Conservation (phyloP, 1,140 invertebrate species). For the Pseudobourletiella spinata region DNA sequence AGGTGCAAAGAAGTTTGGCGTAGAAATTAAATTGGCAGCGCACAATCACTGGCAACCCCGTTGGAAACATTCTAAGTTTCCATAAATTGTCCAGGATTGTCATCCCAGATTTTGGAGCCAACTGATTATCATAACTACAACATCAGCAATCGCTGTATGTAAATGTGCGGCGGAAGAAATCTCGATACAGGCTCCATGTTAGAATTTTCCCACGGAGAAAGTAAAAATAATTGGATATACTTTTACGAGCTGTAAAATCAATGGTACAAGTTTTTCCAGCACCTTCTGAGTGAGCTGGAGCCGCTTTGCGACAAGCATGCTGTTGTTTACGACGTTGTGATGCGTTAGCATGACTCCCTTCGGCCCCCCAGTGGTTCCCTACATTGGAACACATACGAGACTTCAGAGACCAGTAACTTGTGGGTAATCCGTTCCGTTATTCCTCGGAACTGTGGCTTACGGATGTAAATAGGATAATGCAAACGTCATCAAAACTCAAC, state of each 20-base stretch:
- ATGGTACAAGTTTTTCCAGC: background rate
- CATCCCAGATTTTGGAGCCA: too few relatives aligned
- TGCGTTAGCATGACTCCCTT: slow-evolving; percentile 81
- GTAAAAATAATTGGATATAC: background rate
- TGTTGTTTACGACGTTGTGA: slow-evolving; percentile 76
- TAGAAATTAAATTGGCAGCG: too few relatives aligned
- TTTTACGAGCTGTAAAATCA: background rate
- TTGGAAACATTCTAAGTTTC: too few relatives aligned
- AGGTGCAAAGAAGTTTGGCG: too few relatives aligned
- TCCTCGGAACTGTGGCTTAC: background rate
- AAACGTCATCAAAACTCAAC: slow-evolving; percentile 32
- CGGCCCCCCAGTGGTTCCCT: slow-evolving; percentile 65
- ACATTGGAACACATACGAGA: slow-evolving; percentile 46
- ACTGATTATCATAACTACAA: too few relatives aligned
- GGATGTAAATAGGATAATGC: slow-evolving; percentile 32
- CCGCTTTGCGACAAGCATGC: slow-evolving; percentile 38
- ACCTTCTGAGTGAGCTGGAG: background rate
- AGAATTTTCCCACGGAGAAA: too few relatives aligned
- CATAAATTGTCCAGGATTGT: too few relatives aligned
- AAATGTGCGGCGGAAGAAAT: too few relatives aligned
- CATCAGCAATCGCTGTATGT: too few relatives aligned
- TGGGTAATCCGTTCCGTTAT: background rate
- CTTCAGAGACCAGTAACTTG: background rate
- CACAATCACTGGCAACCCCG: too few relatives aligned
- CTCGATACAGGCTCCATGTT: too few relatives aligned